phyloP scores from a whole-genome alignment of 2,113 vertebrate species.

The Paralichthys olivaceus region DNA sequence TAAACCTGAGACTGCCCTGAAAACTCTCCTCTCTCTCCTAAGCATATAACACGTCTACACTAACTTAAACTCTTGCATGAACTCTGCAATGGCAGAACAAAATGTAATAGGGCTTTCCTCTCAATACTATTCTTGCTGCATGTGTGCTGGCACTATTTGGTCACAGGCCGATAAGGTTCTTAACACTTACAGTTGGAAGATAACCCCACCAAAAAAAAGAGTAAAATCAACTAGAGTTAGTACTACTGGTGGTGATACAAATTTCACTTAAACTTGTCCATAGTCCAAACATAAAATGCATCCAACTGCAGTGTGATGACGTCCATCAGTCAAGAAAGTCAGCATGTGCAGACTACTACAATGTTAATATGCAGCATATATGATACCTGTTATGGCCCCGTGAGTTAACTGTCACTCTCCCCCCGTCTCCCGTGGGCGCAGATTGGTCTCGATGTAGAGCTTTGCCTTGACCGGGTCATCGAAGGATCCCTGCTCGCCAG shows the following conservation, averaged over 20 bases:
- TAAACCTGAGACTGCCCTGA: no score
- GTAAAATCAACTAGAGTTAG: background rate
- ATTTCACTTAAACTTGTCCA: no score
- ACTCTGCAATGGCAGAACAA: background rate
- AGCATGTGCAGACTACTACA: background rate
- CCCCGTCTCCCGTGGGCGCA: background rate
- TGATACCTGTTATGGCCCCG: background rate
- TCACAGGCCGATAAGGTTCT: background rate
- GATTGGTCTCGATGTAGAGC: background rate
- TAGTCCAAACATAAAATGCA: background rate
- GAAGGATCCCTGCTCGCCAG: background rate
- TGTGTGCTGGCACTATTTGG: background rate
- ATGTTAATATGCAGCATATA: background rate
- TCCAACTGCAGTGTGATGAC: background rate
- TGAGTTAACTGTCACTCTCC: background rate
- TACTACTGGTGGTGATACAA: no score
- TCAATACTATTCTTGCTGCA: background rate
- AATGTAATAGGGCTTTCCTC: background rate
- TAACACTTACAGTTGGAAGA: background rate
- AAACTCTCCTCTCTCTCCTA: no score
- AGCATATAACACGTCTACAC: background rate
- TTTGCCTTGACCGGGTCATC: background rate
- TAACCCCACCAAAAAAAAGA: background rate
- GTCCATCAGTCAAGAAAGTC: background rate
- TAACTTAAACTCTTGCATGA: background rate